These are phyloP conservation scores for Ceyx cyanopectus DNA, from an alignment of 2,113 vertebrate genomes.

Conservation along the genomic window DNA sequence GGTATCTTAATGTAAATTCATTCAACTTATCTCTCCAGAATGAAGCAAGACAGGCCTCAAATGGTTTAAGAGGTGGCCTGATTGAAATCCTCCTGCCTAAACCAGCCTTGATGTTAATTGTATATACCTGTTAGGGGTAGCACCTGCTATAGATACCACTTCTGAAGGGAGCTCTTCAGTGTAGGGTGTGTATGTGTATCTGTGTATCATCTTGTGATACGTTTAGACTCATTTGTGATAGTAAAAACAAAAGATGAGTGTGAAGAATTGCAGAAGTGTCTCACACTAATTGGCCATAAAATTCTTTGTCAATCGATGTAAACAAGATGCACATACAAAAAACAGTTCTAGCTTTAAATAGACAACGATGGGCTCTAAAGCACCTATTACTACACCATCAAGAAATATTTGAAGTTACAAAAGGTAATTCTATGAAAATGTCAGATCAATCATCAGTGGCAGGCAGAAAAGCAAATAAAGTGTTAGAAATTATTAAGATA, in stretches of 20 bases:
- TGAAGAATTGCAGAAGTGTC: neutral
- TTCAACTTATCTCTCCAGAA: neutral
- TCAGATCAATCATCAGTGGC: neutral
- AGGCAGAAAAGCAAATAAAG: neutral
- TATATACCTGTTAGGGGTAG: neutral
- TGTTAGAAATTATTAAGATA: neutral
- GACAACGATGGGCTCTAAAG: neutral
- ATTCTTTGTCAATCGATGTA: neutral
- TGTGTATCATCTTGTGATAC: neutral
- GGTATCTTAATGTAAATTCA: neutral
- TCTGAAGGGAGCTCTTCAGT: neutral
- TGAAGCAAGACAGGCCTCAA: neutral
- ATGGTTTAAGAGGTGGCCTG: neutral
- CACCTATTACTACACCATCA: neutral
- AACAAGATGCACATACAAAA: neutral
- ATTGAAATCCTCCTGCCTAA: neutral
- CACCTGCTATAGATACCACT: neutral
- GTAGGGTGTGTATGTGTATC: neutral
- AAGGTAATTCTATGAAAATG: conserved; percentile 14
- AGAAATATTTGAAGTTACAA: neutral
- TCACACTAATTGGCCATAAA: neutral
- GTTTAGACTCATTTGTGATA: neutral
- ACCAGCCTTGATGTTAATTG: neutral
- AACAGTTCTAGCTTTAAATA: neutral
- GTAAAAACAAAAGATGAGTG: neutral